These are phyloP conservation scores for Eucera pruinosa DNA, from an alignment of 2,888 invertebrate species.

Conservation along the genomic window DNA sequence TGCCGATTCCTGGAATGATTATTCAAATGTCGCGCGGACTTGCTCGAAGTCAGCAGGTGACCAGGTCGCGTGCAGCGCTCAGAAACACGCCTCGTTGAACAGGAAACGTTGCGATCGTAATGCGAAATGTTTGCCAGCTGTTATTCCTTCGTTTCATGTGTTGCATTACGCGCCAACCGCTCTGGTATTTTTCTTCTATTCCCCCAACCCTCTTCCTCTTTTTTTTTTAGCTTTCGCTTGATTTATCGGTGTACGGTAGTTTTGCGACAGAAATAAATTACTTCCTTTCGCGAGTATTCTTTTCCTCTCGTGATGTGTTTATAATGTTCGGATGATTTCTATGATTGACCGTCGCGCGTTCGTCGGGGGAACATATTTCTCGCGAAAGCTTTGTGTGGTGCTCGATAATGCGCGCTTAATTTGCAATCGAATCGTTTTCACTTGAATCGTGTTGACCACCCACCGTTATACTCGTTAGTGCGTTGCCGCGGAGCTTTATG, in stretches of 20 bases:
- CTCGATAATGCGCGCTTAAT: too few relatives aligned
- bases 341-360: too few relatives aligned
- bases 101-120: neutral
- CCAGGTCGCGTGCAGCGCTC: neutral
- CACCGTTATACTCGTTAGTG: too few relatives aligned
- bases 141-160: slow-evolving; percentile 24
- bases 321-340: too few relatives aligned
- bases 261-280: slow-evolving; percentile 3
- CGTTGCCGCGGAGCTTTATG: too few relatives aligned
- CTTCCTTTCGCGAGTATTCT: too few relatives aligned
- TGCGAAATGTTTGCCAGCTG: slow-evolving; percentile 11
- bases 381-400: too few relatives aligned
- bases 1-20: slow-evolving; percentile 36
- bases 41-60: slow-evolving; percentile 6
- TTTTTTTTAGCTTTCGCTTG: neutral
- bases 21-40: slow-evolving; percentile 34
- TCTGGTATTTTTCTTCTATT: slow-evolving; percentile 6
- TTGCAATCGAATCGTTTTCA: too few relatives aligned
- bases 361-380: too few relatives aligned
- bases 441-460: too few relatives aligned
- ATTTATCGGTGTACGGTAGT: slow-evolving; percentile 1
- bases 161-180: neutral
- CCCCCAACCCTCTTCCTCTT: too few relatives aligned
- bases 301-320: too few relatives aligned
- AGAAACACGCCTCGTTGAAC: neutral